Base-by-base conservation (phyloP, 2,113 vertebrate species). In the Nannospalax galili region DNA sequence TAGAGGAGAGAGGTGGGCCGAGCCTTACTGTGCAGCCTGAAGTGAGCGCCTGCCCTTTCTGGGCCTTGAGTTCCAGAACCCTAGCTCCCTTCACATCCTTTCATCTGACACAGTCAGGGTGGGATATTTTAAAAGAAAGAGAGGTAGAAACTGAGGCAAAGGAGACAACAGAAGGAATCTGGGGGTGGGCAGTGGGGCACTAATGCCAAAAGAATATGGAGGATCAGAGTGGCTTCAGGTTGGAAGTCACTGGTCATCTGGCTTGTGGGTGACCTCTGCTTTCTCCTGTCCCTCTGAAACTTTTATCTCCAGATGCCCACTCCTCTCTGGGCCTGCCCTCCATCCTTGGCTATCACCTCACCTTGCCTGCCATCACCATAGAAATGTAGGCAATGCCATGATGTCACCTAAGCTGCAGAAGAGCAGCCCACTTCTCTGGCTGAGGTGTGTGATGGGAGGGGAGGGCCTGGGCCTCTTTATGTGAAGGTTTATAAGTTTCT, bases 331-430 rank as follows among this genome's bases (percentile, higher is more conserved):
- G 77, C 70, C 78, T 90, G 95, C 93, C 88, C 92, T 94, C 88
- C 58, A 52, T 52, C 78, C 77, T 78, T 78, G 70, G 92, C 89
- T 93, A 88, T 84, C 3, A 28, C 56, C 91, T 98, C 97, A 98
- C 98, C 98, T 87, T 98, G 98, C 97, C 92, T 96, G 91, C 87
- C 80, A 91, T 98, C 91, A 92, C 89, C 98, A 98, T 97, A 97
- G 98, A 97, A 98, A 98, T 93, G 77, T 79, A 91, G 32, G 91
- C 73, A 95, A 97, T 97, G 97, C 98, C 96, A 28, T 67, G 77
- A 84, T 52, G 75, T 78, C 88, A 87, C 16, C 14, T 2, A 35
- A 96, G 87, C 74, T 85, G 92, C 92, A 96, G 97, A 96, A 97
- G 97, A 95, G 93, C 78, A 96, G 96, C 97, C 97, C 78, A 52